Percentiles rank a stretch among this genome's conserved stretches.
phyloP scores from a whole-genome alignment of 2,888 invertebrate species.

The Kryphioiulus occultus region DNA sequence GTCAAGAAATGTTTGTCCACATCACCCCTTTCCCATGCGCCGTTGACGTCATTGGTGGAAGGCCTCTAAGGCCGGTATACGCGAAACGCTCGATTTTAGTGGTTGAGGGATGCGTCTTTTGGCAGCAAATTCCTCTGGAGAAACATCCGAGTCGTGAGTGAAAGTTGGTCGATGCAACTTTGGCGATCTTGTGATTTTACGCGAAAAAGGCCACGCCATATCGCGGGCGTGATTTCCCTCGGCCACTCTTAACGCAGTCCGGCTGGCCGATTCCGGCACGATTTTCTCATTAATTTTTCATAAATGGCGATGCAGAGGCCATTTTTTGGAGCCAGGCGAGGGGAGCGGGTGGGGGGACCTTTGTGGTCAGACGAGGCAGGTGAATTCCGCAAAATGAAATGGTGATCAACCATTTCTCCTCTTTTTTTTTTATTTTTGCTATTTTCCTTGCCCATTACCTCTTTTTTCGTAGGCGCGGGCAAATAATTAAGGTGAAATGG shows the following conservation, averaged over 20 bases:
- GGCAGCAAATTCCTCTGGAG: not conserved
- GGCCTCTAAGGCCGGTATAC: too few relatives aligned
- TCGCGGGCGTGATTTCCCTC: constrained; percentile 12
- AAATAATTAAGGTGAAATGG: constrained; percentile 43
- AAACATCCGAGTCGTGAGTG: not conserved
- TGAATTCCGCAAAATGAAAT: constrained; percentile 44
- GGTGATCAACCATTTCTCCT: constrained; percentile 42
- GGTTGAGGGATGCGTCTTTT: not conserved
- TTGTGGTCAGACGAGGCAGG: constrained; percentile 6
- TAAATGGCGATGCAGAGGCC: constrained; percentile 40
- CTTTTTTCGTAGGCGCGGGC: not conserved
- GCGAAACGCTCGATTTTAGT: too few relatives aligned
- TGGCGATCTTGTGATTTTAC: not conserved
- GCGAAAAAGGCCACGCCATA: not conserved
- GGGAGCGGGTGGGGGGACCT: not conserved
- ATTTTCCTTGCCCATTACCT: constrained; percentile 25
- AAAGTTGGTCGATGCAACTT: not conserved
- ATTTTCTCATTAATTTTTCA: constrained; percentile 36
- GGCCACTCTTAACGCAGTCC: constrained; percentile 37
- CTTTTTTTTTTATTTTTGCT: constrained; percentile 39
- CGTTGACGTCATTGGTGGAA: too few relatives aligned
- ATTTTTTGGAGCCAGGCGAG: not conserved
- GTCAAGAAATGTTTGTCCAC: too few relatives aligned
- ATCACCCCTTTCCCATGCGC: too few relatives aligned
- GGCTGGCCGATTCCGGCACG: not conserved